Evolutionary conservation across 1,140 invertebrate species (phyloP).

Genomic region (Zaprionus lachaisei): DNA sequence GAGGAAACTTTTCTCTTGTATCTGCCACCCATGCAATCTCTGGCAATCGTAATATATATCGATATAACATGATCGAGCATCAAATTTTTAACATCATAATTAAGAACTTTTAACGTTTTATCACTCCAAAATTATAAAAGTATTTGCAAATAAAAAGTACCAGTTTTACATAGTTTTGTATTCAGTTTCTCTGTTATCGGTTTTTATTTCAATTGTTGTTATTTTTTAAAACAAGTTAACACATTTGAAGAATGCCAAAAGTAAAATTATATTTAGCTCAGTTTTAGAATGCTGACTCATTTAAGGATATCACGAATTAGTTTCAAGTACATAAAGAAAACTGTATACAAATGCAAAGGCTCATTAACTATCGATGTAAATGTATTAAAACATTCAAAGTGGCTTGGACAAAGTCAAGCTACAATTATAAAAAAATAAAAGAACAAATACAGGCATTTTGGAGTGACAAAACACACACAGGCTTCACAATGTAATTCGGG

Average conservation of each 20-base stretch:
- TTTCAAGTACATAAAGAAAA: constrained; percentile 14
- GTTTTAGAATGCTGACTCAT: constrained; percentile 43
- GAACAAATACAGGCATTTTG: constrained; percentile 42
- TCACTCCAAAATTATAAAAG: constrained; percentile 62
- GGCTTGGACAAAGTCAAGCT: background rate
- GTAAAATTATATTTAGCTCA: constrained; percentile 37
- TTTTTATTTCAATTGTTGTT: constrained; percentile 39
- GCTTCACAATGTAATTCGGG: constrained; percentile 52
- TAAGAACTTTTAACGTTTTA: constrained; percentile 46
- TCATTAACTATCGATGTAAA: constrained; percentile 25
- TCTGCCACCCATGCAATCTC: background rate
- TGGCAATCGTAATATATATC: background rate
- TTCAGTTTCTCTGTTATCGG: constrained; percentile 46
- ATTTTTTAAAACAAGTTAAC: constrained; percentile 46
- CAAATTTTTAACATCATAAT: background rate
- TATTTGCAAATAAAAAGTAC: constrained; percentile 66
- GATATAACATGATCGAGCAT: background rate
- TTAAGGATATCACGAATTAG: constrained; percentile 33
- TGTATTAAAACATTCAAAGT: background rate
- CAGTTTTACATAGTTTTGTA: constrained; percentile 49
- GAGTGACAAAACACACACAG: constrained; percentile 68
- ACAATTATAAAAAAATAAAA: constrained; percentile 2
- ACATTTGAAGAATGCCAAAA: constrained; percentile 48
- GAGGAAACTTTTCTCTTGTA: background rate
- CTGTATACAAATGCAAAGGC: background rate